phyloP scores from a whole-genome alignment of 2,888 invertebrate genomes.

The Nemotelus nigrinus region DNA sequence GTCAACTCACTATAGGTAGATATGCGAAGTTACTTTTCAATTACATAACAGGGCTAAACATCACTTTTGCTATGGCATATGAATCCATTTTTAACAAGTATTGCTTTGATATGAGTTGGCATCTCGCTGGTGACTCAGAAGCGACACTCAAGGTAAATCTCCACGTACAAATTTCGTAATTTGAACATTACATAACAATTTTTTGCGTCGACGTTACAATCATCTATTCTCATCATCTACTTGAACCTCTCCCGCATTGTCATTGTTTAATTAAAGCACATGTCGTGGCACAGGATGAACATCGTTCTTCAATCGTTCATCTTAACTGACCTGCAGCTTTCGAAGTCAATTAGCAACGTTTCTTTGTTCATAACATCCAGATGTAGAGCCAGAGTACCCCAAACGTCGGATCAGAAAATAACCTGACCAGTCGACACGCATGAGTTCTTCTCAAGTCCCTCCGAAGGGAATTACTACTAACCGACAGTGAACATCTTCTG shows the following conservation, averaged over 20 bases:
- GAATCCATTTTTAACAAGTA: too few relatives aligned
- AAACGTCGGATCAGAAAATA: slow-evolving; percentile 30
- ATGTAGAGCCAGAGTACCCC: not conserved
- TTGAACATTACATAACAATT: too few relatives aligned
- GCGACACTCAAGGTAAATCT: too few relatives aligned
- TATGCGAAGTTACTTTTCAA: too few relatives aligned
- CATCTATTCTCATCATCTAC: not conserved
- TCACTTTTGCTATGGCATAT: too few relatives aligned
- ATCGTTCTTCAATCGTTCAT: slow-evolving; percentile 13
- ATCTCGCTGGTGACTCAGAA: too few relatives aligned
- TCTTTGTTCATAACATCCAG: slow-evolving; percentile 18
- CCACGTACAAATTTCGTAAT: too few relatives aligned
- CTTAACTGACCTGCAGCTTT: not conserved
- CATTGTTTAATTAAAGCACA: not conserved
- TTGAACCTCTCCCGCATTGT: not conserved
- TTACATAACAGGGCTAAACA: too few relatives aligned
- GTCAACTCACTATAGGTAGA: too few relatives aligned
- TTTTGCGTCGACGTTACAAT: too few relatives aligned
- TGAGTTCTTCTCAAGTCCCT: slow-evolving; percentile 47
- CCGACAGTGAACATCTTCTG: not conserved
- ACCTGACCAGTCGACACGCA: slow-evolving; percentile 48
- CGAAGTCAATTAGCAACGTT: slow-evolving; percentile 15
- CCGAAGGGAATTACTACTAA: slow-evolving; percentile 16
- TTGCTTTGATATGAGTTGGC: too few relatives aligned
- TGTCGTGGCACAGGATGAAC: slow-evolving; percentile 8